Evolutionary conservation across 2,113 vertebrate species (phyloP), one percentile per base, ranked within the genome.

Genomic region (Megaptera novaeangliae): DNA sequence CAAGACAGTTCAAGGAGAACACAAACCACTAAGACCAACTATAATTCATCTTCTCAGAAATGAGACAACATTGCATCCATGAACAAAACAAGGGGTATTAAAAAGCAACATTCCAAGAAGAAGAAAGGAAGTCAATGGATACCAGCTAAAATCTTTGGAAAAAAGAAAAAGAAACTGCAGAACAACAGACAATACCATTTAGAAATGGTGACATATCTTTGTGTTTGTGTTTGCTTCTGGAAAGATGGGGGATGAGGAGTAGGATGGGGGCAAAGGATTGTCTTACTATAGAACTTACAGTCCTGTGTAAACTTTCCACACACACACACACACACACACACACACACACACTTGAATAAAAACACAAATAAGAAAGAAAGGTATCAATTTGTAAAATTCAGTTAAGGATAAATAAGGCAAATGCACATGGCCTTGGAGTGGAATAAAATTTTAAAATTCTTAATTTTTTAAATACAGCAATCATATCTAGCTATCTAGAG

Each of bases 181-280:
- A 20, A 41, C 14, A 77, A 44, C 55, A 59, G 57, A 25, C 74
- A 36, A 39, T 0, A 66, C 1, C 12, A 77, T 34, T 57, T 18
- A 39, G 36, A 96, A 61, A 81, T 11, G 13, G 7, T 20, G 77
- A 61, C 15, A 71, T 5, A 29, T 39, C 61, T 63, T 27, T 3
- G 11, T 17, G 36, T 21, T 59, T 52, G 27, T 27, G 6, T 72
- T 86, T 46, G 13, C 31, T n/a, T 74, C 55, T 25, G 9, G 11
- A 17, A 34, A 78, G 17, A 3, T 39, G 14, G 46, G 49, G 34
- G 8, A 31, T 34, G 25, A 8, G 44, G 15, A 1, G 8, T 8
- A 2, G 8, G 6, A 4, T 21, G 6, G 21, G 7, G 6, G 27
- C 31, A n/a, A 13, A 66, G 7, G 10, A 1, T 3, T 31, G 13